A percentile compares a stretch with the other conserved stretches of the same genome.
These are phyloP conservation scores for Sardinella longiceps DNA, from an alignment of 2,797 vertebrate genomes.

Conservation along the genomic window DNA sequence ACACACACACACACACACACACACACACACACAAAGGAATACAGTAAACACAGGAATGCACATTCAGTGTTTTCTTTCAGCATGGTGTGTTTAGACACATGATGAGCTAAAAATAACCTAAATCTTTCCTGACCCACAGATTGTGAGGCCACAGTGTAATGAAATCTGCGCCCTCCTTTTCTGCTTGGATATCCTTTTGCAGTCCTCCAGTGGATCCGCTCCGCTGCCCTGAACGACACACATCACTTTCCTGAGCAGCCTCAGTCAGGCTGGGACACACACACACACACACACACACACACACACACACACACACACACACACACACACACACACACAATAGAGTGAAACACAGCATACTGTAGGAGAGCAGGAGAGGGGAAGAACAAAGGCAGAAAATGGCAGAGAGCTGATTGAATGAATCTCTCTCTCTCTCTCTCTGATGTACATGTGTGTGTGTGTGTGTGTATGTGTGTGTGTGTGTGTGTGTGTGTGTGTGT, in stretches of 20 bases:
- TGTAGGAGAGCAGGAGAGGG: slow-evolving; percentile 30
- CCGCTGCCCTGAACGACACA: slow-evolving; percentile 55
- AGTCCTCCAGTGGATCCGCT: slow-evolving; percentile 44
- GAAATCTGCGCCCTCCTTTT: slow-evolving; percentile 63
- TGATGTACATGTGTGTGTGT: background rate
- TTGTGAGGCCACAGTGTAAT: slow-evolving; percentile 46
- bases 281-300: no score
- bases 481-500: background rate
- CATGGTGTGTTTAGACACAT: slow-evolving; percentile 41
- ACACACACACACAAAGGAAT: background rate
- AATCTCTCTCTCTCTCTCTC: background rate
- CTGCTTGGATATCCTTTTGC: slow-evolving; percentile 64
- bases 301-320: slow-evolving; percentile 12
- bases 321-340: background rate
- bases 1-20: background rate
- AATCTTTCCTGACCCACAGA: slow-evolving; percentile 56
- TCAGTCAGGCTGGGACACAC: slow-evolving; percentile 41
- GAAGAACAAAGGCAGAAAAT: background rate
- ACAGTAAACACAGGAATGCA: background rate
- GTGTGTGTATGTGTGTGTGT: background rate
- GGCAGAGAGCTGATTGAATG: background rate
- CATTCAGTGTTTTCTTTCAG: slow-evolving; percentile 16
- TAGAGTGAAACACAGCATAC: slow-evolving; percentile 23
- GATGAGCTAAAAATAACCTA: slow-evolving; percentile 44
- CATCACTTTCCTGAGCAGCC: slow-evolving; percentile 61